These are phyloP conservation scores for Pterois miles DNA, from an alignment of 2,797 vertebrate genomes.

Conservation along the genomic window DNA sequence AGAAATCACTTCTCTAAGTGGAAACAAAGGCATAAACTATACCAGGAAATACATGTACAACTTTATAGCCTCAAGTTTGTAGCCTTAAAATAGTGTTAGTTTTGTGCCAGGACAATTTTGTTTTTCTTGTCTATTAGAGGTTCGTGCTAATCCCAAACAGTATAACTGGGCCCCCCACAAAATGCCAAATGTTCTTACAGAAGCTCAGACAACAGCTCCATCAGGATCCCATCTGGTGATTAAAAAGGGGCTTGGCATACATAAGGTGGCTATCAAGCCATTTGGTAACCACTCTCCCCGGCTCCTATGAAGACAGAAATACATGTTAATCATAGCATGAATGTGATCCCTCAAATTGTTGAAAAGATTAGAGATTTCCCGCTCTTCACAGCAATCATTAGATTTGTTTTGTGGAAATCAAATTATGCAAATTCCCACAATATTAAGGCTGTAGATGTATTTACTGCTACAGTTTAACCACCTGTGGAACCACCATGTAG, in stretches of 20 bases:
- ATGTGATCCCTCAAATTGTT: conserved; percentile 35
- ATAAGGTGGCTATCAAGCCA: conserved; percentile 15
- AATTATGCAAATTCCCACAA: conserved; percentile 41
- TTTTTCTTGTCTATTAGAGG: neutral
- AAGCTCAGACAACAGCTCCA: conserved; percentile 30
- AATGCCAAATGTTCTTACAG: conserved; percentile 29
- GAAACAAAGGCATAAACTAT: conserved; percentile 33
- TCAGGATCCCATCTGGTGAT: conserved; percentile 43
- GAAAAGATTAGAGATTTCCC: conserved; percentile 29
- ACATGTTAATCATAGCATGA: conserved; percentile 10
- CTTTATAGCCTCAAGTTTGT: neutral
- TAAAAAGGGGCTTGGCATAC: conserved; percentile 31
- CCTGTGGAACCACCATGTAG: neutral
- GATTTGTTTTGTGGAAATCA: conserved; percentile 45
- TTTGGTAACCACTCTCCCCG: conserved; percentile 1
- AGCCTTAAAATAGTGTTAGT: neutral
- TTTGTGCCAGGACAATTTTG: neutral
- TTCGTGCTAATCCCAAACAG: conserved; percentile 1
- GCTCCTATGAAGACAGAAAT: conserved; percentile 16
- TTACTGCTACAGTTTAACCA: conserved; percentile 22
- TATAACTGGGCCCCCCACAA: neutral
- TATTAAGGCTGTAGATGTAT: conserved; percentile 29
- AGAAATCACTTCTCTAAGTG: conserved; percentile 46
- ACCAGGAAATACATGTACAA: conserved; percentile 1
- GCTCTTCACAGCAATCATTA: conserved; percentile 31